These are phyloP conservation scores for Cinclus mexicanus DNA, from an alignment of 2,113 vertebrate genomes.

Conservation along the genomic window DNA sequence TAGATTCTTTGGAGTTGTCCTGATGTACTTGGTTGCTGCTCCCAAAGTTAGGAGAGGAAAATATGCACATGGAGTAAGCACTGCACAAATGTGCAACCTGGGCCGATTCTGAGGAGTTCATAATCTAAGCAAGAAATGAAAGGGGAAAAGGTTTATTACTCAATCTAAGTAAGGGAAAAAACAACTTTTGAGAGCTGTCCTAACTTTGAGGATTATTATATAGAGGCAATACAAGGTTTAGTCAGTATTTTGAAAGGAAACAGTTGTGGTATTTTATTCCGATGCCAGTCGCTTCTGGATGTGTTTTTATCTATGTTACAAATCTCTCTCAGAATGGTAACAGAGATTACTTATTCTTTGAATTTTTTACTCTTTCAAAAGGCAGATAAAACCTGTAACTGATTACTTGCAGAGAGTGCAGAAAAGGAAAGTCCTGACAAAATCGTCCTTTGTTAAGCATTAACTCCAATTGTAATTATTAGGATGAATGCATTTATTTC, in stretches of 20 bases:
- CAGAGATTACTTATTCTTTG: background rate
- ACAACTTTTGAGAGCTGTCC: background rate
- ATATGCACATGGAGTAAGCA: background rate
- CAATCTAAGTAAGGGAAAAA: background rate
- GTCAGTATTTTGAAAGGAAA: background rate
- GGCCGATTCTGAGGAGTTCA: background rate
- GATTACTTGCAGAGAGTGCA: background rate
- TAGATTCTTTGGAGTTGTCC: background rate
- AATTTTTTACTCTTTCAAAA: background rate
- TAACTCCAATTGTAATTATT: background rate
- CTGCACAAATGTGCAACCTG: background rate
- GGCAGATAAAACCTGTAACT: background rate
- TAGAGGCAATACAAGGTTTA: background rate
- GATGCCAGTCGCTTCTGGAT: background rate
- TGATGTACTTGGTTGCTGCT: background rate
- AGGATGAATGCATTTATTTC: background rate
- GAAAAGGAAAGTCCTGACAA: background rate
- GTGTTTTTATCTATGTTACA: background rate
- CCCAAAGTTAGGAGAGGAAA: background rate
- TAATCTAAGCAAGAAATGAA: background rate
- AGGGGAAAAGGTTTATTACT: background rate
- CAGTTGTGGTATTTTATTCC: background rate
- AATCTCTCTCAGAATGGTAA: background rate
- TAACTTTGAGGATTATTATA: background rate
- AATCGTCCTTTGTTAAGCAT: background rate